Conservation (phyloP, 2,888 invertebrate genomes). For the Prenolepis imparis region DNA sequence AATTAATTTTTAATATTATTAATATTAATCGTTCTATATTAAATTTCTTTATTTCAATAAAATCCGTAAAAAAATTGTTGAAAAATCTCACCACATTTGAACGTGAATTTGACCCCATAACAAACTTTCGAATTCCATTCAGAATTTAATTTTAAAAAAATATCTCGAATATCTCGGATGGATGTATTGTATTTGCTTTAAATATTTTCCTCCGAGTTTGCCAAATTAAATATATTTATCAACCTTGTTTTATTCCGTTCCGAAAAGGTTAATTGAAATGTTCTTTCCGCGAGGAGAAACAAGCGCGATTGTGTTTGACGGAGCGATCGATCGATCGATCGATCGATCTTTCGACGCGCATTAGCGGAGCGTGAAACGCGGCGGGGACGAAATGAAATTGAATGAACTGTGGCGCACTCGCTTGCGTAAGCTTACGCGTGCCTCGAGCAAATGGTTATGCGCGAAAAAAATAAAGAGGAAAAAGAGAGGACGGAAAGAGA, state of each 20-base stretch:
- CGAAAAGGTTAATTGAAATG: slow-evolving; percentile 2
- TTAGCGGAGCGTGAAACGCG: slow-evolving; percentile 50
- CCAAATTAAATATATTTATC: not conserved
- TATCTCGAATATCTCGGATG: not conserved
- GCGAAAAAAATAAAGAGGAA: not conserved
- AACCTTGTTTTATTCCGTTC: not conserved
- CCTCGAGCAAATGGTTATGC: slow-evolving; percentile 23
- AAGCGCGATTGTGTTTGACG: slow-evolving; percentile 14
- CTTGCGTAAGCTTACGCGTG: slow-evolving; percentile 49
- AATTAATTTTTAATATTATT: no score
- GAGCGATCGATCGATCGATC: slow-evolving; percentile 42
- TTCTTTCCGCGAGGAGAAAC: slow-evolving; percentile 1
- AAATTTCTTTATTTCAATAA: no score
- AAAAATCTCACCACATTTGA: no score
- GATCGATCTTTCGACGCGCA: slow-evolving; percentile 47
- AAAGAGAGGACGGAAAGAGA: not conserved
- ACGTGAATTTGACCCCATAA: no score
- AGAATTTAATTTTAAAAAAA: no score
- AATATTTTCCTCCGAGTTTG: not conserved
- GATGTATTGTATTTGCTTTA: not conserved
- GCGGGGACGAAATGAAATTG: slow-evolving; percentile 48
- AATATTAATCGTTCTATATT: no score
- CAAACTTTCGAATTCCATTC: no score
- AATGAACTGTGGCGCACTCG: slow-evolving; percentile 37
- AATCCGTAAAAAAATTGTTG: no score